Percentiles rank a stretch among this genome's conserved stretches.
These are phyloP conservation scores for Mareca strepera DNA, from an alignment of 2,797 vertebrate species.

Conservation along the genomic window DNA sequence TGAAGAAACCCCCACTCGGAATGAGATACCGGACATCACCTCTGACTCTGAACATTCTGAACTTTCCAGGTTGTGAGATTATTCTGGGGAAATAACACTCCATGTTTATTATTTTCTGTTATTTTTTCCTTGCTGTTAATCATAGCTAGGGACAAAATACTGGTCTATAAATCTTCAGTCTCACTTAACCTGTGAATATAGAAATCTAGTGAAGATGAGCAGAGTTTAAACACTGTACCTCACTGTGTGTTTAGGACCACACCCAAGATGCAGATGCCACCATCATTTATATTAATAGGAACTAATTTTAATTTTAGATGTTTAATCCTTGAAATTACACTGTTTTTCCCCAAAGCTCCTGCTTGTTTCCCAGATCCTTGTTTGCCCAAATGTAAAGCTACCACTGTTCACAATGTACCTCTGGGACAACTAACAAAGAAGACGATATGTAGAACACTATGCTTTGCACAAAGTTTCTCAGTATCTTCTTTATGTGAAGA, in stretches of 20 bases:
- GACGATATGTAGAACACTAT: fast-evolving
- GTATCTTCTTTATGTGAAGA: neutral
- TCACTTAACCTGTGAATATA: neutral
- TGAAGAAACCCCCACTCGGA: neutral
- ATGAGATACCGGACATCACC: neutral
- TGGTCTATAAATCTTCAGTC: neutral
- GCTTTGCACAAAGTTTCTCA: neutral
- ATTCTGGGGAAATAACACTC: neutral
- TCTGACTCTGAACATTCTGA: neutral
- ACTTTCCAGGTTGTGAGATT: neutral
- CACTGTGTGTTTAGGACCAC: neutral
- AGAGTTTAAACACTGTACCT: neutral
- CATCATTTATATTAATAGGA: neutral
- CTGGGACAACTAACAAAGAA: neutral
- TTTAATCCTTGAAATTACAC: neutral
- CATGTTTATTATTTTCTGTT: neutral
- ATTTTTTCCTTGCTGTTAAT: neutral
- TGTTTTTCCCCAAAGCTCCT: neutral
- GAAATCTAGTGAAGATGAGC: neutral
- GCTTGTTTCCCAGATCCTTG: neutral
- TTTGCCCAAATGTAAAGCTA: neutral
- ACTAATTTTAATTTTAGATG: neutral
- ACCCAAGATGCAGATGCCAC: neutral
- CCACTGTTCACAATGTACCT: neutral
- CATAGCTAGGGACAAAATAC: neutral